Conservation (phyloP, 2,888 invertebrate species). For the Euspilapteryx auroguttella region DNA sequence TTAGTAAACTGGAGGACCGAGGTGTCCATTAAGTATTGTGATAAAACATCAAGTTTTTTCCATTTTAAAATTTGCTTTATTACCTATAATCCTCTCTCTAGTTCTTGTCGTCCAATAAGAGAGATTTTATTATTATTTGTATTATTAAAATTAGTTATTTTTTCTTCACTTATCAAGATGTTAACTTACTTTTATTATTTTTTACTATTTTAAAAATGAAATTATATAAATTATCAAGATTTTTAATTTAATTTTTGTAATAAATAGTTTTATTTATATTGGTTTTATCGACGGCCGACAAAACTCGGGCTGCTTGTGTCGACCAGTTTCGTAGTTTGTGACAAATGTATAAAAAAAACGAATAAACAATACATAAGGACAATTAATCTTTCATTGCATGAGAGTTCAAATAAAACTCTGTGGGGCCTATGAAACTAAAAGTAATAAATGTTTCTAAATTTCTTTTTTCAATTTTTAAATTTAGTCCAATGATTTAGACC, state of each 20-base stretch:
- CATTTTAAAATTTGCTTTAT: conserved; percentile 41
- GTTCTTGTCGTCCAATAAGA: too few relatives aligned
- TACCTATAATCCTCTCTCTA: too few relatives aligned
- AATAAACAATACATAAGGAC: conserved; percentile 50
- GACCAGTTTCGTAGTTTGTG: conserved; percentile 54
- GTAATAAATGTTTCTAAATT: too few relatives aligned
- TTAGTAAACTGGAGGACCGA: conserved; percentile 42
- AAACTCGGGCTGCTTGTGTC: conserved; percentile 45
- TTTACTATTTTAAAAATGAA: conserved; percentile 40
- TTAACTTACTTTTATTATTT: conserved; percentile 43
- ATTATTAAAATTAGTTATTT: conserved; percentile 49
- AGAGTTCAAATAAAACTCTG: too few relatives aligned
- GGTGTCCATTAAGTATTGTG: conserved; percentile 55
- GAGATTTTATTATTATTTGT: conserved; percentile 48
- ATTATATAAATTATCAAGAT: conserved; percentile 31
- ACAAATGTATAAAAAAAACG: conserved; percentile 34
- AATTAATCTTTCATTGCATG: conserved; percentile 13
- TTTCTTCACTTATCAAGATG: conserved; percentile 12
- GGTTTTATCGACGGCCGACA: conserved; percentile 42
- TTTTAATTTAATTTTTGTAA: conserved; percentile 28
- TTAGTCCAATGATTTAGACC: too few relatives aligned
- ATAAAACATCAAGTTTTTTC: conserved; percentile 55
- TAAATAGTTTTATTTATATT: conserved; percentile 44
- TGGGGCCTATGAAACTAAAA: too few relatives aligned
- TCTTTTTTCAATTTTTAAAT: too few relatives aligned